These are phyloP conservation scores for Proales similis DNA, from an alignment of 1,140 invertebrate genomes.

Conservation along the genomic window DNA sequence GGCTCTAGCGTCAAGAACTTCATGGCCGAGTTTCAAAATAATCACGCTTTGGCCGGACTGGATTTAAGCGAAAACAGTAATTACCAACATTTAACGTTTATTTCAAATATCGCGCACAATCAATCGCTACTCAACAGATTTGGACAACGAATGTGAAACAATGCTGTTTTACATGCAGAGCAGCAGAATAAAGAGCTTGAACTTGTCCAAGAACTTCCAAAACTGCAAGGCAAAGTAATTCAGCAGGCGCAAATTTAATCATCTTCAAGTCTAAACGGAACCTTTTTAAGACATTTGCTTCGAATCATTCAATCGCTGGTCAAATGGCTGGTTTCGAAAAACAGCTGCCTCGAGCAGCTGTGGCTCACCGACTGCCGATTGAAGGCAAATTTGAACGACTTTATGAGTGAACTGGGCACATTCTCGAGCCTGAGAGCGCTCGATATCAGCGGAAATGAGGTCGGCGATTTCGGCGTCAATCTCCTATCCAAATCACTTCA, in stretches of 20 bases:
- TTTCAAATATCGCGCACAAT: not conserved
- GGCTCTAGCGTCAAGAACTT: not conserved
- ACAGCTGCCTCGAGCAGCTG: constrained; percentile 1
- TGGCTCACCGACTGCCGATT: constrained; percentile 24
- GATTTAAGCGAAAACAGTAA: constrained; percentile 37
- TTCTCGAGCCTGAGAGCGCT: constrained; percentile 10
- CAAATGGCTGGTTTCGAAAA: constrained; percentile 17
- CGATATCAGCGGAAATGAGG: constrained; percentile 30
- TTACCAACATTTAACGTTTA: not conserved
- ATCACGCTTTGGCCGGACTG: not conserved
- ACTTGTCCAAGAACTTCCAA: constrained; percentile 12
- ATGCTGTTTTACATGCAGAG: constrained; percentile 1
- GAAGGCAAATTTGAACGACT: constrained; percentile 10
- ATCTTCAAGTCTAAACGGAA: not conserved
- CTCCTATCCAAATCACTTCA: constrained; percentile 23
- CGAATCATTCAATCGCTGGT: constrained; percentile 13
- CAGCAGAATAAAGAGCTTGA: constrained; percentile 8
- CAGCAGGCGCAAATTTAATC: not conserved
- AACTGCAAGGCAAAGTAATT: constrained; percentile 28
- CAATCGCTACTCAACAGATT: not conserved
- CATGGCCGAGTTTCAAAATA: constrained; percentile 11
- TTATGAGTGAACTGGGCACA: constrained; percentile 34
- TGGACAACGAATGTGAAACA: constrained; percentile 3
- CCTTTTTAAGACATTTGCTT: not conserved
- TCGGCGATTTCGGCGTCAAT: constrained; percentile 24